Conservation (phyloP, 2,888 invertebrate species). For the Diabrotica balteata region DNA sequence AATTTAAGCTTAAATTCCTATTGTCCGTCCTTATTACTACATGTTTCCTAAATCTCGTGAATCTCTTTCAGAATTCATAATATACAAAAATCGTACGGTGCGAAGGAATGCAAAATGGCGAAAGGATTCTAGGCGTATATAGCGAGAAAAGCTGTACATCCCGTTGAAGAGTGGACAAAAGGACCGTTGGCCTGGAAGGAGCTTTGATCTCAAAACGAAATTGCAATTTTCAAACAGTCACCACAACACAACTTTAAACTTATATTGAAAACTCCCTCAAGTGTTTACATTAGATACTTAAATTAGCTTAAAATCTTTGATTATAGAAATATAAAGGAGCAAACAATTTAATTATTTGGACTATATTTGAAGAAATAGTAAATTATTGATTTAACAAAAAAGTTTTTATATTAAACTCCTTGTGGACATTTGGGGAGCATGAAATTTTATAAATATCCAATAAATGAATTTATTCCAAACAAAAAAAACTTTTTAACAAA, state of each 20-base stretch:
- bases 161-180: slow-evolving; percentile 53
- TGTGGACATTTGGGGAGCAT: too few relatives aligned
- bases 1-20: slow-evolving; percentile 13
- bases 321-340: too few relatives aligned
- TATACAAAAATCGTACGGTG: slow-evolving; percentile 34
- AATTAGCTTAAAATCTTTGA: neutral
- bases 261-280: slow-evolving; percentile 54
- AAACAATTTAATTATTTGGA: too few relatives aligned
- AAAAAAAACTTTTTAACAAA: too few relatives aligned
- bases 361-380: too few relatives aligned
- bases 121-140: slow-evolving; percentile 28
- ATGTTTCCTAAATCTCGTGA: slow-evolving; percentile 15
- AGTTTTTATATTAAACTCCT: too few relatives aligned
- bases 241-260: slow-evolving; percentile 57
- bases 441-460: too few relatives aligned
- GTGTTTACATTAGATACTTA: slow-evolving; percentile 12
- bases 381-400: too few relatives aligned
- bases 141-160: slow-evolving; percentile 33
- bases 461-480: too few relatives aligned
- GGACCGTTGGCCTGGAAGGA: slow-evolving; percentile 56
- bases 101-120: slow-evolving; percentile 49
- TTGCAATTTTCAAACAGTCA: slow-evolving; percentile 60
- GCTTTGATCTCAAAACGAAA: slow-evolving; percentile 60
- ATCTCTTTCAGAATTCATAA: slow-evolving; percentile 29
- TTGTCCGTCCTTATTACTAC: slow-evolving; percentile 15